These are phyloP conservation scores for Procambarus virginalis DNA, from an alignment of 1,140 invertebrate species.

Conservation along the genomic window DNA sequence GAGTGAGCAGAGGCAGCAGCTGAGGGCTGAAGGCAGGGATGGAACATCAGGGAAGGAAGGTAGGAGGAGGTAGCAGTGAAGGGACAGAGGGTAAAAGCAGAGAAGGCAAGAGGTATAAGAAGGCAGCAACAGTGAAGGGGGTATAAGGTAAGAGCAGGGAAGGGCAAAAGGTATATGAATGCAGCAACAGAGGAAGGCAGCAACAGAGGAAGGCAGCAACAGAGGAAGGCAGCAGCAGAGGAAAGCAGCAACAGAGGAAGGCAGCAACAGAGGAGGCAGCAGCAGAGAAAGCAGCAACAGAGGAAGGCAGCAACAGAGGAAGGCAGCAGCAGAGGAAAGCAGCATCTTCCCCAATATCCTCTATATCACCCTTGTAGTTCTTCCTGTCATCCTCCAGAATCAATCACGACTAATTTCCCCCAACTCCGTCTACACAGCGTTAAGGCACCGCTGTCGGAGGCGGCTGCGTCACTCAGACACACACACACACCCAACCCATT, in stretches of 20 bases:
- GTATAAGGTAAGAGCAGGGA: neutral
- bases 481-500: too few species aligned
- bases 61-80: too few species aligned
- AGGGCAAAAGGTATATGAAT: neutral
- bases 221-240: neutral
- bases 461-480: conserved; percentile 1
- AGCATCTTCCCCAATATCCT: neutral
- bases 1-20: too few species aligned
- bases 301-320: neutral
- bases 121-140: neutral
- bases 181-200: neutral
- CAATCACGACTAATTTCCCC: conserved; percentile 4
- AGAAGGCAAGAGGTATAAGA: neutral
- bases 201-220: neutral
- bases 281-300: neutral
- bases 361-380: neutral
- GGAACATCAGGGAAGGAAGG: too few species aligned
- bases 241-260: neutral
- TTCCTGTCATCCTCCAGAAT: neutral
- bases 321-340: neutral
- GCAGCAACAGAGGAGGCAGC: conserved; percentile 1
- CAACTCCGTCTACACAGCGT: neutral
- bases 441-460: too few species aligned
- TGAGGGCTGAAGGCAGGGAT: too few species aligned
- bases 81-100: too few species aligned